Evolutionary conservation across 2,113 vertebrate genomes (phyloP).

Genomic region (Phoenicopterus ruber): DNA sequence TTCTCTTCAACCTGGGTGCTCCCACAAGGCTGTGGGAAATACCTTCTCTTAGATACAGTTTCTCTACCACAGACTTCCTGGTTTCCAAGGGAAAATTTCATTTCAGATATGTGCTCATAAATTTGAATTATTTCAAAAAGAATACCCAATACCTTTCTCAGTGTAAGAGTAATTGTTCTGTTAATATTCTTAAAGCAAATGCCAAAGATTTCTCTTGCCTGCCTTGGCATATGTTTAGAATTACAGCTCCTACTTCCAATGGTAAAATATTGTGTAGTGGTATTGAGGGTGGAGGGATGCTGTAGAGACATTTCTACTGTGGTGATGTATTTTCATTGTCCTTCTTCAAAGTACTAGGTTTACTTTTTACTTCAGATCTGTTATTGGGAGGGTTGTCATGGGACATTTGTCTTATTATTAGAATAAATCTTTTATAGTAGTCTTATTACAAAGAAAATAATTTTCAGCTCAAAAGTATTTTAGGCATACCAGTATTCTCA

Average conservation of each 20-base stretch:
- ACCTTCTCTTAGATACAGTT: neutral
- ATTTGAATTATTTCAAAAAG: neutral
- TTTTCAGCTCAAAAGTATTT: neutral
- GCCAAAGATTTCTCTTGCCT: neutral
- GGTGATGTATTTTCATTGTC: neutral
- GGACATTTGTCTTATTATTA: conserved; percentile 31
- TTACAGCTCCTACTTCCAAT: neutral
- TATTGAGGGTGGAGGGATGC: neutral
- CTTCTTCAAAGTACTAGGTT: neutral
- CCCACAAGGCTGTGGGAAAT: neutral
- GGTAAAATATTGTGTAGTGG: neutral
- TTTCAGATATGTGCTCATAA: neutral
- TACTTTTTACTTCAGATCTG: neutral
- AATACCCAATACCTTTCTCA: neutral
- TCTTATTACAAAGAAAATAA: conserved; percentile 26
- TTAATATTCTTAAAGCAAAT: conserved; percentile 32
- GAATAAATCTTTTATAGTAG: conserved; percentile 35
- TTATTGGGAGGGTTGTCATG: neutral
- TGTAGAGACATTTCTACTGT: neutral
- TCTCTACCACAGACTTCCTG: neutral
- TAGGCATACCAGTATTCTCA: neutral
- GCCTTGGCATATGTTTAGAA: neutral
- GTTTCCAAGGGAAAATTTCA: neutral
- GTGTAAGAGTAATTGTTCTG: neutral
- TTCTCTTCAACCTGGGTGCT: neutral